Base-by-base conservation (phyloP, 2,888 invertebrate genomes). In the Chironomus tentans region DNA sequence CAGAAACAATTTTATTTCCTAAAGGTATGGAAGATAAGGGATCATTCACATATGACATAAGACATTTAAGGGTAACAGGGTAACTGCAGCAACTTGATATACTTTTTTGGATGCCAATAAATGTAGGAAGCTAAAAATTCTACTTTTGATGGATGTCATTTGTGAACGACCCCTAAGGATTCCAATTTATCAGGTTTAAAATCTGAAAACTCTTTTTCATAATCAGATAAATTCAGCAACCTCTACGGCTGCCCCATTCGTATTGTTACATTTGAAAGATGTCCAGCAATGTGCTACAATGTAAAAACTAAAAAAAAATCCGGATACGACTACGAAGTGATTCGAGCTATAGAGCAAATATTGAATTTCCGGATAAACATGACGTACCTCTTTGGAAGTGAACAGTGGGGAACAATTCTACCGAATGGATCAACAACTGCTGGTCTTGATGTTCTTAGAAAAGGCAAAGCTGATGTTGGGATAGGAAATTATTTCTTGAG, bases 401-500 rank as follows among this genome's bases (percentile, higher is more conserved):
- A 71, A n/a, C 50, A 71, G 15, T 71, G 48, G 50, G 72, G 72
- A 15, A 50, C 18, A 10, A 28, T 72, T 21, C 12, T 50, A 2
- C 13, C 2, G 3, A 72, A 72, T n/a, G 72, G 62, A 2, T 7
- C 50, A 10, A 3, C 15, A 3, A 61, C 72, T 10, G 72, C 61
- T 18, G 72, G 50, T n/a, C 24, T 72, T 10, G 18, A 6, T 28
- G 15, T n/a, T 4, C 5, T 72, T 22, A 12, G n/a, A 4, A 7
- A 15, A 13, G 38, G 38, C 4, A 13, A 38, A 0, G 72, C 38
- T 15, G 72, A 72, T 15, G 15, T 72, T 28, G 38, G 12, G 2
- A 72, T 72, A 22, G 72, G 72, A 56, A 56, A 28, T 56, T 72
- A 72, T 12, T 15, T 38, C 21, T 50, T 72, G 61, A 28, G 24